Evolutionary conservation across 92 coral and sea anemone species (phyloP).

Genomic region (Umimayanthus kanabou): DNA sequence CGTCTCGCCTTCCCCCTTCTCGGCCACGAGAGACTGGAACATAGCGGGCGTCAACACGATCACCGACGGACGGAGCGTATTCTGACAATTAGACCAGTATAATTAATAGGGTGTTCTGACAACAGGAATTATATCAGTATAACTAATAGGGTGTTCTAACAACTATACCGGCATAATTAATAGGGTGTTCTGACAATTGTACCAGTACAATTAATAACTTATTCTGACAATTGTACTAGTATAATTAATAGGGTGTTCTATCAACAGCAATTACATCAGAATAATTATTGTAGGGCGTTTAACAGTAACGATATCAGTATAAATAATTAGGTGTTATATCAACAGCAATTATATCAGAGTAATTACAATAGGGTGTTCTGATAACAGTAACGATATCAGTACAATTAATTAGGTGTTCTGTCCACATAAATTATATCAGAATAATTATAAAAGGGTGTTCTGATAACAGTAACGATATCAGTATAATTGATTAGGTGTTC

Average conservation of each 20-base stretch:
- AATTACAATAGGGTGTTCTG: conserved; percentile 77
- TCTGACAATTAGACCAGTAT: conserved; percentile 45
- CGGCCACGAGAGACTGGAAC: conserved; percentile 75
- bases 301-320: neutral
- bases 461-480: conserved; percentile 5
- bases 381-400: too few species aligned
- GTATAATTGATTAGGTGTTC: neutral
- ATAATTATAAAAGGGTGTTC: conserved; percentile 68
- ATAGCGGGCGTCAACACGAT: conserved; percentile 80
- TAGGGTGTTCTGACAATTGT: too few species aligned
- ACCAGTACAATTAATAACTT: too few species aligned
- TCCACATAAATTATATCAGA: too few species aligned
- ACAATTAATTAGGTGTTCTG: too few species aligned
- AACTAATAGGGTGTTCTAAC: too few species aligned
- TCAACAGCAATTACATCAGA: neutral
- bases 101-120: too few species aligned
- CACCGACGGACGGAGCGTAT: conserved; percentile 87
- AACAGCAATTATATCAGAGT: too few species aligned
- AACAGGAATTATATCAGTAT: neutral
- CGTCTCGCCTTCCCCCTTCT: conserved; percentile 79
- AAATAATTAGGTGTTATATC: too few species aligned
- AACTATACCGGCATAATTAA: neutral
- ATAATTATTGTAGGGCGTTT: neutral
- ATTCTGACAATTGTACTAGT: too few species aligned
- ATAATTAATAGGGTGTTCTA: too few species aligned